These are phyloP conservation scores for Plebejus anna DNA, from an alignment of 2,888 invertebrate genomes.

Conservation along the genomic window DNA sequence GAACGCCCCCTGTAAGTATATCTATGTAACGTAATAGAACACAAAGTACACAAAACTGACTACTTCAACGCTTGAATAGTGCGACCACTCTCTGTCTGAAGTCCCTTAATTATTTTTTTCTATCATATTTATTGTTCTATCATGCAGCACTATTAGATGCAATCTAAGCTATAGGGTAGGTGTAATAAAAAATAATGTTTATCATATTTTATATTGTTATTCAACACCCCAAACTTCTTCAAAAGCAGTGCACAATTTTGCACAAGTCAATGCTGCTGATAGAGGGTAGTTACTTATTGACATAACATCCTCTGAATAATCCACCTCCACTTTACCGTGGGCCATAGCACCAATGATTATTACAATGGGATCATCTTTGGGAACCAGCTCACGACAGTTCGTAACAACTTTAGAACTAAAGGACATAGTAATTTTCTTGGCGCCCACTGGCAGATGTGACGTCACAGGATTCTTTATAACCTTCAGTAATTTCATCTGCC, in stretches of 20 bases:
- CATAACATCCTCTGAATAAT: conserved; percentile 94
- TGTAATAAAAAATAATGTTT: background rate
- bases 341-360: conserved; percentile 98
- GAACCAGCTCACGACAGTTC: conserved; percentile 88
- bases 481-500: conserved; percentile 93
- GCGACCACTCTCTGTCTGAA: no score
- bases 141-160: no score
- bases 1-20: no score
- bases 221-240: conserved; percentile 94
- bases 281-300: conserved; percentile 98
- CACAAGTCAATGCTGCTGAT: conserved; percentile 97
- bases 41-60: no score
- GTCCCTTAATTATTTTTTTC: no score
- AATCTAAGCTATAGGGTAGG: background rate
- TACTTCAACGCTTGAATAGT: no score
- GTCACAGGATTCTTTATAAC: conserved; percentile 98
- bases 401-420: conserved; percentile 87
- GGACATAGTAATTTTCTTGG: conserved; percentile 93
- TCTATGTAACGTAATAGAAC: no score
- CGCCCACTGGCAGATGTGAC: conserved; percentile 96
- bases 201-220: conserved; percentile 49
- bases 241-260: conserved; percentile 96
- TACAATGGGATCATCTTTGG: conserved; percentile 89
- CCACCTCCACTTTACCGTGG: conserved; percentile 92
- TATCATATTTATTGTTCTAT: no score